phyloP scores from a whole-genome alignment of 1,140 invertebrate species.

The Pseudobourletiella spinata region DNA sequence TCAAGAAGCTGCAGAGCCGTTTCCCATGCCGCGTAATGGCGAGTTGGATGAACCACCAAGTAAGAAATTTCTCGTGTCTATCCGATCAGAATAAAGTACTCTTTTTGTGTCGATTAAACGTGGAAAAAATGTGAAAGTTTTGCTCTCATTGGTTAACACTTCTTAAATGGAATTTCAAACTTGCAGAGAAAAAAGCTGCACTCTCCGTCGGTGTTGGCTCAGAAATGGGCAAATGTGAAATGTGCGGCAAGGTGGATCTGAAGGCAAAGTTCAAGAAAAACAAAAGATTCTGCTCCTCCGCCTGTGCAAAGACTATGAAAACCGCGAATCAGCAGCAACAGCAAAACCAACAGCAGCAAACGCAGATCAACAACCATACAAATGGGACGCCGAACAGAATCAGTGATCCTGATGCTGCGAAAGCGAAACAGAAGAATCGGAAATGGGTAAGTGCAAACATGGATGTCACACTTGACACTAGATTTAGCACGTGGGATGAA shows the following conservation, averaged over 20 bases:
- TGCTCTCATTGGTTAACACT: too few species aligned
- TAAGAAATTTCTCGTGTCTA: slow-evolving; percentile 42
- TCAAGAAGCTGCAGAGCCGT: slow-evolving; percentile 60
- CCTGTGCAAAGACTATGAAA: slow-evolving; percentile 57
- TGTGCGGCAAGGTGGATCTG: slow-evolving; percentile 63
- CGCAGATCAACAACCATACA: not conserved
- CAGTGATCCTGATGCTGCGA: not conserved
- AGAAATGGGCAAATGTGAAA: slow-evolving; percentile 63
- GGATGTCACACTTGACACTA: too few species aligned
- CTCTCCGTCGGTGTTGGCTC: slow-evolving; percentile 37
- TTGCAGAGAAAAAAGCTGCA: slow-evolving; percentile 45
- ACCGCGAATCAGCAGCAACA: slow-evolving; percentile 32
- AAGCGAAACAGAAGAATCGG: slow-evolving; percentile 34
- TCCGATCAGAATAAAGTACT: too few species aligned
- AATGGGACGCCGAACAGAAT: not conserved
- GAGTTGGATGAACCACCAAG: slow-evolving; percentile 60
- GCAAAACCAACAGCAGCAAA: slow-evolving; percentile 5
- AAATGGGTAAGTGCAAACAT: slow-evolving; percentile 37
- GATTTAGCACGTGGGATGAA: too few species aligned
- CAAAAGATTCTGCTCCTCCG: slow-evolving; percentile 66
- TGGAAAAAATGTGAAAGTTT: too few species aligned
- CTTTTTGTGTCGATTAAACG: too few species aligned
- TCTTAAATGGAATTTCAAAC: too few species aligned
- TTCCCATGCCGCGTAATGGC: slow-evolving; percentile 46
- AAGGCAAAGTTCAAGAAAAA: slow-evolving; percentile 62